phyloP scores from a whole-genome alignment of 92 coral and sea anemone species.

The Scolanthus callimorphus region DNA sequence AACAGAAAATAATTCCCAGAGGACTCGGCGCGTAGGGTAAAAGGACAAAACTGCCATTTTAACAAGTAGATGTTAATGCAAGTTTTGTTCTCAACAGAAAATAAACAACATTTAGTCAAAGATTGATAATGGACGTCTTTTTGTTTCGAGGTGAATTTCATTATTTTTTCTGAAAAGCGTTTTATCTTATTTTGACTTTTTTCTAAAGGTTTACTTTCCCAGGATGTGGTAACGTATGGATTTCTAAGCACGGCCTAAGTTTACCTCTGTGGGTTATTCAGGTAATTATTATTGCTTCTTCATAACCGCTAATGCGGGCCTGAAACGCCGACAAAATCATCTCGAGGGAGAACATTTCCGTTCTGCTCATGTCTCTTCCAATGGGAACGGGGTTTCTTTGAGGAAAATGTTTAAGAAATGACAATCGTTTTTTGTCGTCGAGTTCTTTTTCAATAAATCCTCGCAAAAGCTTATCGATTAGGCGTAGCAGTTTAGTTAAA shows the following conservation, averaged over 20 bases:
- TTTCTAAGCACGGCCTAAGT: not conserved
- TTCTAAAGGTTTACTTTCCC: not conserved
- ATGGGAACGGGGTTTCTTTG: too few relatives aligned
- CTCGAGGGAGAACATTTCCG: slow-evolving; percentile 48
- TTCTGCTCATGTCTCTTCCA: slow-evolving; percentile 37
- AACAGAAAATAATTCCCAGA: too few relatives aligned
- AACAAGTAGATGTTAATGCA: not conserved
- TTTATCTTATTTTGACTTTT: not conserved
- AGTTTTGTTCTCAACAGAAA: not conserved
- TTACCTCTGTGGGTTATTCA: not conserved
- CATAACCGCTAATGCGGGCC: slow-evolving; percentile 17
- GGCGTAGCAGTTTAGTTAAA: too few relatives aligned
- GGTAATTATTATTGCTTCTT: slow-evolving; percentile 35
- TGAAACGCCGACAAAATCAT: slow-evolving; percentile 40
- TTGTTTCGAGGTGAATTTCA: not conserved
- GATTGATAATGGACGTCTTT: not conserved
- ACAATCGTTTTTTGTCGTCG: not conserved
- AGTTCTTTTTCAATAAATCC: not conserved
- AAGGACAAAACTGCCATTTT: not conserved
- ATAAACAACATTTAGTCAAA: not conserved
- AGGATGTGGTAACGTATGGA: not conserved
- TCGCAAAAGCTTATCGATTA: not conserved
- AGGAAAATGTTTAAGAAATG: not conserved
- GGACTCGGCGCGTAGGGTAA: too few relatives aligned
- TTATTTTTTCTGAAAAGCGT: not conserved